Conservation (phyloP, 2,797 vertebrate genomes). For the Tokudaia tokunoshimensis region DNA sequence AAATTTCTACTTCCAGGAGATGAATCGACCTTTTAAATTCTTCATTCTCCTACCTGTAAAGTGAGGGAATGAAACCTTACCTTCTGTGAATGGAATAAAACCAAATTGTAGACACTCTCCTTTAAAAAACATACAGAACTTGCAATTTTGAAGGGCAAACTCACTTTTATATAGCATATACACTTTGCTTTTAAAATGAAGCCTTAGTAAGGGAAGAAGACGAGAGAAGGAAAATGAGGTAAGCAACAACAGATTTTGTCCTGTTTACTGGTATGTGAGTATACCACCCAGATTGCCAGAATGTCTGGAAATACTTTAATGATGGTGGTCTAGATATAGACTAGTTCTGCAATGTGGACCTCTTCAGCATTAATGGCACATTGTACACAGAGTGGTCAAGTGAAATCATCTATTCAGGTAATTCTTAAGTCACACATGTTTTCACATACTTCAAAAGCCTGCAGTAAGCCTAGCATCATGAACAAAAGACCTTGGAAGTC, state of each 20-base stretch:
- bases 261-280: not conserved
- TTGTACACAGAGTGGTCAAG: not conserved
- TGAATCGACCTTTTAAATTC: constrained; percentile 4
- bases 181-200: constrained; percentile 43
- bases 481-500: constrained; percentile 11
- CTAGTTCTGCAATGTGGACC: not conserved
- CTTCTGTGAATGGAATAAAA: constrained; percentile 15
- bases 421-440: not conserved
- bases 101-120: not conserved
- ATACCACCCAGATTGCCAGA: not conserved
- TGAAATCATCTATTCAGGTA: not conserved
- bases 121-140: not conserved
- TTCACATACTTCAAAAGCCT: not conserved
- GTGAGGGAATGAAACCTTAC: not conserved
- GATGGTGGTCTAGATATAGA: not conserved
- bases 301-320: not conserved
- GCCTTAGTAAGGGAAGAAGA: not conserved
- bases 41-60: constrained; percentile 18
- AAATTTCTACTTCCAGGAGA: constrained; percentile 31
- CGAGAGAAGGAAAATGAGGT: not conserved
- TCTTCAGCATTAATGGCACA: not conserved
- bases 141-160: not conserved
- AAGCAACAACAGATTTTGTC: not conserved
- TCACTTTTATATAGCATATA: constrained; percentile 22
- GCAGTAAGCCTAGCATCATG: not conserved